Evolutionary conservation across 2,888 invertebrate species (phyloP).

Genomic region (Heliconius cydno): DNA sequence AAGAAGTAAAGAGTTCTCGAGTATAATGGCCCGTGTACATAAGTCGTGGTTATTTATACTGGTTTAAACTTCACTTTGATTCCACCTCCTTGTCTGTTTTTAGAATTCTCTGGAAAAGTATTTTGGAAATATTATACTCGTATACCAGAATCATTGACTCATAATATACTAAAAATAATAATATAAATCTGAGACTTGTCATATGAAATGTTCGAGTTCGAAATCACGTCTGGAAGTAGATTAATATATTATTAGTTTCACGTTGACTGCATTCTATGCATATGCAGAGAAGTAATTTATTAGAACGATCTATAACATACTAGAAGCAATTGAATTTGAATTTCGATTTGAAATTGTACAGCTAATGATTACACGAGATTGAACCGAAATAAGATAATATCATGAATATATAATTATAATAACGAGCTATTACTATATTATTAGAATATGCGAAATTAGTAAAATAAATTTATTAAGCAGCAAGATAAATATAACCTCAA

Average conservation of each 20-base stretch:
- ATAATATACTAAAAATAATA: neutral
- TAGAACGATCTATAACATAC: conserved; percentile 27
- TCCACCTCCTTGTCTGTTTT: conserved; percentile 35
- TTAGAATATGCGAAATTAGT: neutral
- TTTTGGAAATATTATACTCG: neutral
- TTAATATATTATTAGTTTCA: conserved; percentile 28
- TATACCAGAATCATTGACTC: too few species aligned
- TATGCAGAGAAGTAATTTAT: conserved; percentile 24
- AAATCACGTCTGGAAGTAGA: neutral
- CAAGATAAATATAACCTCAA: conserved; percentile 41
- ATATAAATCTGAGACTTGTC: neutral
- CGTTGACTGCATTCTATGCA: conserved; percentile 26
- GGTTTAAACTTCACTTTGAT: conserved; percentile 52
- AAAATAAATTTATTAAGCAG: conserved; percentile 35
- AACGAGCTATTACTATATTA: neutral
- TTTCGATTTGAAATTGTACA: conserved; percentile 21
- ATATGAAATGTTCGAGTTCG: conserved; percentile 9
- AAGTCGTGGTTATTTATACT: conserved; percentile 54
- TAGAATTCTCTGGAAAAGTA: neutral
- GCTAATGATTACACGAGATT: conserved; percentile 18
- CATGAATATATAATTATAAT: neutral
- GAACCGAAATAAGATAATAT: conserved; percentile 3
- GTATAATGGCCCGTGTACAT: conserved; percentile 59
- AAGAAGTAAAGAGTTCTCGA: conserved; percentile 80
- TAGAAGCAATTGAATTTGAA: conserved; percentile 23